Percentiles rank a stretch among this genome's conserved stretches.
These are phyloP conservation scores for Microcebus murinus DNA, from an alignment of 2,113 vertebrate genomes.

Conservation along the genomic window DNA sequence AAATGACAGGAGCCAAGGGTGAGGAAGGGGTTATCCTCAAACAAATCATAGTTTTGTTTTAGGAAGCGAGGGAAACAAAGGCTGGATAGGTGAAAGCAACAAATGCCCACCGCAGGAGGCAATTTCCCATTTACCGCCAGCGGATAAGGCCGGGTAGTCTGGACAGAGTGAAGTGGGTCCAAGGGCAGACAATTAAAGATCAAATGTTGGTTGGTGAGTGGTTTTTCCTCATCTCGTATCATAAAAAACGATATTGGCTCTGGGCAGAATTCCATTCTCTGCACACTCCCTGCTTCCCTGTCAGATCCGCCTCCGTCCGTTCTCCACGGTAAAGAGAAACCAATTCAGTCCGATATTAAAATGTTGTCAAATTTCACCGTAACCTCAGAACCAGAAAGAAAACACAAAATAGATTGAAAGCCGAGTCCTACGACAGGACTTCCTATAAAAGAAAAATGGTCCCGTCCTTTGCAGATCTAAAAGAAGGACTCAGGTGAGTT, in stretches of 20 bases:
- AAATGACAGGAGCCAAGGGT: neutral
- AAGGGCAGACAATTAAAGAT: neutral
- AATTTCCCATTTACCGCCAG: neutral
- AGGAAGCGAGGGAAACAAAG: neutral
- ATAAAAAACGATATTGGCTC: neutral
- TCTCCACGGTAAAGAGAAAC: constrained; percentile 1
- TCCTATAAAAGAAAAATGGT: constrained; percentile 59
- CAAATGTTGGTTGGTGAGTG: neutral
- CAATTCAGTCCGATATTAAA: constrained; percentile 5
- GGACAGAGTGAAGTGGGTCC: neutral
- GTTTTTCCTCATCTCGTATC: neutral
- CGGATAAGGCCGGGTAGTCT: neutral
- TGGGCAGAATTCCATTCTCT: neutral
- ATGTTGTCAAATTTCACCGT: constrained; percentile 58
- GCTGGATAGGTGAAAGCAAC: neutral
- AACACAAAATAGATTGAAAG: constrained; percentile 72
- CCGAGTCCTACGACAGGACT: constrained; percentile 19
- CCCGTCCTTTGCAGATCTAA: constrained; percentile 45
- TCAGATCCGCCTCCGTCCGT: neutral
- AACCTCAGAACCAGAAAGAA: constrained; percentile 74
- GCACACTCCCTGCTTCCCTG: neutral
- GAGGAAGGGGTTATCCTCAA: neutral
- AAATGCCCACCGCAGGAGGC: accelerated
- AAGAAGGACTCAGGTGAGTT: constrained; percentile 43
- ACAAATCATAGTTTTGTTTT: neutral